Conservation (phyloP, 2,888 invertebrate species). For the Hirtodrosophila alboralis region DNA sequence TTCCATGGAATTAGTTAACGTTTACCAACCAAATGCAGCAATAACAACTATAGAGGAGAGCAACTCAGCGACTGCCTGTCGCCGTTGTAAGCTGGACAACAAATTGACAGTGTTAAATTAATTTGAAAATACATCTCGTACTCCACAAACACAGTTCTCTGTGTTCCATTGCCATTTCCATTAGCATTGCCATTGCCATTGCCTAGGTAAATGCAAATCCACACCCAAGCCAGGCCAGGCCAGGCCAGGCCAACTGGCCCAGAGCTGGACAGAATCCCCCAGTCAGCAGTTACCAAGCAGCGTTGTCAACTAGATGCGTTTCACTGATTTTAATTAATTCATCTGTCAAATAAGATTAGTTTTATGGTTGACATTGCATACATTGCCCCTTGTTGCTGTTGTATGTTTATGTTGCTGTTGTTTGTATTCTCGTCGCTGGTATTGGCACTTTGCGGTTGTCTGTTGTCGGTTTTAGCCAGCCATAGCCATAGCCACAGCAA, state of each 20-base stretch:
- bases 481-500: slow-evolving; percentile 7
- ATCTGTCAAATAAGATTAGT: slow-evolving; percentile 82
- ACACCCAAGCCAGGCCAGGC: slow-evolving; percentile 10
- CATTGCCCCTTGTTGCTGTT: slow-evolving; percentile 28
- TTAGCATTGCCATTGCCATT: slow-evolving; percentile 21
- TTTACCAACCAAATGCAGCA: slow-evolving; percentile 70
- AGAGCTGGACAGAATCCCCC: background rate
- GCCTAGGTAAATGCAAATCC: slow-evolving; percentile 66
- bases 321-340: slow-evolving; percentile 82
- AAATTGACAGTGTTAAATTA: slow-evolving; percentile 80
- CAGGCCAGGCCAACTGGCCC: slow-evolving; percentile 12
- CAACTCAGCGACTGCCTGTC: slow-evolving; percentile 40
- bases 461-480: slow-evolving; percentile 26
- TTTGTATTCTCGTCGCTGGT: slow-evolving; percentile 26
- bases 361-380: slow-evolving; percentile 76
- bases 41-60: slow-evolving; percentile 33
- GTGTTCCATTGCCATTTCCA: slow-evolving; percentile 22
- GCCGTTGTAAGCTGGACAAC: slow-evolving; percentile 69
- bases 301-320: slow-evolving; percentile 72
- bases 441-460: slow-evolving; percentile 55
- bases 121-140: slow-evolving; percentile 75
- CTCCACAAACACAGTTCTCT: slow-evolving; percentile 22
- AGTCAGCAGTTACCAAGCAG: slow-evolving; percentile 16
- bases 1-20: slow-evolving; percentile 81
- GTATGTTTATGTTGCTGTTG: slow-evolving; percentile 26